A percentile compares a stretch with the other conserved stretches of the same genome.
phyloP scores from a whole-genome alignment of 2,113 vertebrate genomes.

The Xenopus tropicalis region UCB_Xtro_10.0 CM004444.2:80350001-80350500 shows the following conservation, averaged over 20 bases:
- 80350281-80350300: neutral
- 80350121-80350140: conserved; percentile 41
- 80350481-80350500: no score
- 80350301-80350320: neutral
- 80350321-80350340: no score
- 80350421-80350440: no score
- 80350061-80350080: conserved; percentile 37
- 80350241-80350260: conserved; percentile 18
- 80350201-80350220: conserved; percentile 33
- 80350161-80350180: conserved; percentile 42
- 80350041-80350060: conserved; percentile 28
- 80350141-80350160: conserved; percentile 34
- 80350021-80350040: conserved; percentile 45
- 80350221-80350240: conserved; percentile 30
- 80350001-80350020: conserved; percentile 48
- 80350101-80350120: conserved; percentile 41
- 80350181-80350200: conserved; percentile 38
- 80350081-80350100: conserved; percentile 42
- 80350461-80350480: no score
- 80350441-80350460: no score
- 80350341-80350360: no score
- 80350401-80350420: no score
- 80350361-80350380: no score
- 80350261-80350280: conserved; percentile 2
- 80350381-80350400: no score